Evolutionary conservation across 2,888 invertebrate species (phyloP).

Genomic region (Lasiommata megera): DNA sequence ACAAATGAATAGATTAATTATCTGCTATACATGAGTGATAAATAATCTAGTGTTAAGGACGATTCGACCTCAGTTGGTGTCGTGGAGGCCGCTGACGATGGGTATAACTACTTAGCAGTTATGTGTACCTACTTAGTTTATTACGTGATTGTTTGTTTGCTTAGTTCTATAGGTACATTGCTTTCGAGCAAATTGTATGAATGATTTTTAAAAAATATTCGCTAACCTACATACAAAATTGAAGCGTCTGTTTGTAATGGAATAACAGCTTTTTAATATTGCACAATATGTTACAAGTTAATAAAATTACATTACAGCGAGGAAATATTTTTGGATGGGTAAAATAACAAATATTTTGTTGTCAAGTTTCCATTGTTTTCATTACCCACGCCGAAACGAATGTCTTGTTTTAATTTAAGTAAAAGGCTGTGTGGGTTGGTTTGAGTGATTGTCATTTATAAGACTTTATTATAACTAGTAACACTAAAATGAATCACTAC

Average conservation of each 20-base stretch:
- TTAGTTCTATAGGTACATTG: neutral
- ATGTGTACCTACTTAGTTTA: constrained; percentile 20
- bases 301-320: neutral
- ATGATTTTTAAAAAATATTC: no score
- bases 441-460: no score
- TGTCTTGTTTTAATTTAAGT: no score
- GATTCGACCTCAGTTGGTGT: constrained; percentile 57
- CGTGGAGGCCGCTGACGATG: constrained; percentile 46
- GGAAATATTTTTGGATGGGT: neutral
- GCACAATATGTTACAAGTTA: no score
- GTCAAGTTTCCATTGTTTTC: neutral
- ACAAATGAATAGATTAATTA: neutral
- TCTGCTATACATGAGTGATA: neutral
- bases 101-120: constrained; percentile 42
- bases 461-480: no score
- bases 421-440: no score
- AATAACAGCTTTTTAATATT: no score
- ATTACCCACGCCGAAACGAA: no score
- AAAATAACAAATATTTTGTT: neutral
- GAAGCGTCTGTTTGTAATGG: no score
- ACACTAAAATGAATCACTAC: no score
- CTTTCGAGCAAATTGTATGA: no score
- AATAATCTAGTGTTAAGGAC: constrained; percentile 45
- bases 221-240: no score
- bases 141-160: constrained; percentile 36